Conservation (phyloP, 2,113 vertebrate genomes). For the Colistium nudipinnis region DNA sequence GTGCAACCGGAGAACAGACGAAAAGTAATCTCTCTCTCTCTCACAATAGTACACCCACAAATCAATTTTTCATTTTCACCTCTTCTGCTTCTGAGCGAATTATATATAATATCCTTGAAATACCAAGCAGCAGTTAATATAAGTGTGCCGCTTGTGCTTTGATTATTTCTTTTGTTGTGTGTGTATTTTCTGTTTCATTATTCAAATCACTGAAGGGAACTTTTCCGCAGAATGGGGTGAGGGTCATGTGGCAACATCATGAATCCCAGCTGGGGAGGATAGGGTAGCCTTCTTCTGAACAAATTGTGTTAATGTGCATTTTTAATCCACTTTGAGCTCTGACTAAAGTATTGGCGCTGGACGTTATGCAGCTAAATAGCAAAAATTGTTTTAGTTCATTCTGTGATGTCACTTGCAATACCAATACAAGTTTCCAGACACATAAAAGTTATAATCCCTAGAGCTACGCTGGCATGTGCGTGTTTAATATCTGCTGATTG, state of each 20-base stretch:
- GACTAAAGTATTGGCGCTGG: conserved; percentile 37
- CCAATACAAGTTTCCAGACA: too few species aligned
- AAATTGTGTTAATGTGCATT: conserved; percentile 57
- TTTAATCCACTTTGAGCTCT: conserved; percentile 56
- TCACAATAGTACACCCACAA: conserved; percentile 32
- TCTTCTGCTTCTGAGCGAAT: conserved; percentile 63
- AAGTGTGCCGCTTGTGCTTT: conserved; percentile 41
- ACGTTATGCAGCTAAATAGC: too few species aligned
- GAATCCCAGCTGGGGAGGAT: neutral
- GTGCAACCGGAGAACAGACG: conserved; percentile 46
- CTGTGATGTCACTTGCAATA: neutral
- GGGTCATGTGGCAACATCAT: conserved; percentile 34
- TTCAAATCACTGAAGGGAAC: conserved; percentile 58
- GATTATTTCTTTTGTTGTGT: conserved; percentile 50
- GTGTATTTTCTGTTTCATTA: conserved; percentile 51
- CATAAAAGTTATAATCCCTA: neutral
- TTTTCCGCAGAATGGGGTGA: conserved; percentile 21
- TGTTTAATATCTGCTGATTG: conserved; percentile 21
- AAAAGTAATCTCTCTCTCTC: conserved; percentile 5
- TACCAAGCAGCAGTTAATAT: conserved; percentile 58
- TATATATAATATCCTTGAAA: conserved; percentile 72
- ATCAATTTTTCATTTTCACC: conserved; percentile 66
- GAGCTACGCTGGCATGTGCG: conserved; percentile 5
- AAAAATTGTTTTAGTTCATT: too few species aligned
- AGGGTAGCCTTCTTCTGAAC: conserved; percentile 49